Percentiles rank a stretch among this genome's conserved stretches.
Evolutionary conservation across 2,113 vertebrate species (phyloP).

Genomic region (Petaurus breviceps): DNA sequence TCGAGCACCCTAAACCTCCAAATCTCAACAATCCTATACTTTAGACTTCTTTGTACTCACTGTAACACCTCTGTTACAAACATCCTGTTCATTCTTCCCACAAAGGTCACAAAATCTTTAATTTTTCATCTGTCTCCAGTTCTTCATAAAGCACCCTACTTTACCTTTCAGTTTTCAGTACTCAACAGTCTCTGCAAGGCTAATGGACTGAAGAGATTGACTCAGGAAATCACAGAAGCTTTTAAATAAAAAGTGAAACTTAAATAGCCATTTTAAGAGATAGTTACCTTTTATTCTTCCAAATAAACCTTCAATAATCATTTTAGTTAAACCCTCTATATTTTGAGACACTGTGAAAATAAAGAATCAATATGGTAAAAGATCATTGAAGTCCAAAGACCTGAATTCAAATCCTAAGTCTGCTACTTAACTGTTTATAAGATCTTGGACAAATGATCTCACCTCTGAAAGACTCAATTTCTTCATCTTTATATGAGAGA

Average conservation of each 20-base stretch:
- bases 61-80: background rate
- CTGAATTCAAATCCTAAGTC: too few relatives aligned
- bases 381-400: too few relatives aligned
- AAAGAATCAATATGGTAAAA: too few relatives aligned
- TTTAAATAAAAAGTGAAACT: background rate
- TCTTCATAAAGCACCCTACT: background rate
- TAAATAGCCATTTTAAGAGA: background rate
- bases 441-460: too few relatives aligned
- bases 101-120: background rate
- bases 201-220: background rate
- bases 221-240: background rate
- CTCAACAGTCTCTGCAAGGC: background rate
- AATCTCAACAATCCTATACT: too few relatives aligned
- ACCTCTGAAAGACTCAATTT: too few relatives aligned
- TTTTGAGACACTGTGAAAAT: background rate
- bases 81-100: background rate
- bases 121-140: background rate
- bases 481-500: too few relatives aligned
- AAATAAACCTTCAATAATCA: background rate
- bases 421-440: too few relatives aligned
- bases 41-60: background rate
- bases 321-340: background rate
- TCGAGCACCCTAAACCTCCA: too few relatives aligned
- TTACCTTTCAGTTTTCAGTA: background rate
- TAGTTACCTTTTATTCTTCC: background rate